Evolutionary conservation across 2,888 invertebrate genomes (phyloP).

Genomic region (Itoplectis maculator): DNA sequence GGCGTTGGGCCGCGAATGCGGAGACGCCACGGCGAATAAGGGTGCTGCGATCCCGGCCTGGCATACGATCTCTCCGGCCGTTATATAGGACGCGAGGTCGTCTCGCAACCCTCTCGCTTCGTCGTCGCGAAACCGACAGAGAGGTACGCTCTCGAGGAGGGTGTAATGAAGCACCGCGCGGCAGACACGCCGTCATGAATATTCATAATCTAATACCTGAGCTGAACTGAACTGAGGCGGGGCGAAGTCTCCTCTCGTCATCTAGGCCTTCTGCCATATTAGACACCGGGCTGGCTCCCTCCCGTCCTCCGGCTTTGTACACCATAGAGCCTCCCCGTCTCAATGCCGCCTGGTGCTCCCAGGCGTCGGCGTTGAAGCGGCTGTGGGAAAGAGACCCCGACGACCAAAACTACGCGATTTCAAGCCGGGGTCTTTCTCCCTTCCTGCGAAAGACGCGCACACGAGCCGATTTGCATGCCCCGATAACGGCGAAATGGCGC

Average conservation of each 20-base stretch:
- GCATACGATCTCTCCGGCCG: constrained; percentile 18
- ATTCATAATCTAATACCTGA: constrained; percentile 85
- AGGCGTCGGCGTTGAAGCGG: no score
- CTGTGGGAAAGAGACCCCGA: constrained; percentile 40
- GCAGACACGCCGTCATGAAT: constrained; percentile 84
- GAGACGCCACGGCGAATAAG: constrained; percentile 66
- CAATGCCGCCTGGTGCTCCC: constrained; percentile 20
- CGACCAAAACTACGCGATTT: constrained; percentile 25
- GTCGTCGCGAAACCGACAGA: constrained; percentile 60
- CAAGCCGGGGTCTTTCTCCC: constrained; percentile 19
- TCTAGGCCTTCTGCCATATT: constrained; percentile 82
- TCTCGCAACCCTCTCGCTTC: constrained; percentile 55
- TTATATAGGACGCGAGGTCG: constrained; percentile 36
- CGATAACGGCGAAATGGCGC: constrained; percentile 36
- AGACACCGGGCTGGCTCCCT: constrained; percentile 76
- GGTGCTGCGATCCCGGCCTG: constrained; percentile 55
- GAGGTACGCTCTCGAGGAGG: constrained; percentile 75
- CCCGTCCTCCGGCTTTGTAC: constrained; percentile 60
- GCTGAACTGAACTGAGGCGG: constrained; percentile 82
- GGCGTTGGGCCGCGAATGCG: constrained; percentile 64
- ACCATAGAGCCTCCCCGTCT: constrained; percentile 64
- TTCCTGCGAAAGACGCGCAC: constrained; percentile 18
- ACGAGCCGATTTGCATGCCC: constrained; percentile 42
- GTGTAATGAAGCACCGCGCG: constrained; percentile 84
- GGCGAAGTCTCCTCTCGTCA: constrained; percentile 80